phyloP scores from a whole-genome alignment of 2,113 vertebrate species.

The Hassar affinis region DNA sequence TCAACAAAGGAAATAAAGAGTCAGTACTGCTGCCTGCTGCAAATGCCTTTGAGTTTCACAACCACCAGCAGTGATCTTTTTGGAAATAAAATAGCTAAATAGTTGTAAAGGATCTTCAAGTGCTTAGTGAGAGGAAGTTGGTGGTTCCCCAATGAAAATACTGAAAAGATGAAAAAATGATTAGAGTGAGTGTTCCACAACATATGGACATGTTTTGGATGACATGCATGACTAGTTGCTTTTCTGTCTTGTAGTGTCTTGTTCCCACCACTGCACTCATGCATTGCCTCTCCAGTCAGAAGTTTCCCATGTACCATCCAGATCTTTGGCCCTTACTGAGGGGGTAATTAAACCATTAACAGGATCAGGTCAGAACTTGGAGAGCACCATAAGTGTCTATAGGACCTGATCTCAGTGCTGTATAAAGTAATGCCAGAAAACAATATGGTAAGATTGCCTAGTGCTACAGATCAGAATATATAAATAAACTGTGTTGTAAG shows the following conservation, averaged over 20 bases:
- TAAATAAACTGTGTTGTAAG: slow-evolving; percentile 16
- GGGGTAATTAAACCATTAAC: slow-evolving; percentile 8
- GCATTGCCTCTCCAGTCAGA: slow-evolving; percentile 23
- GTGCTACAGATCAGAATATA: neutral
- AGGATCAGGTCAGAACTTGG: neutral
- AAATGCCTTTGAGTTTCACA: slow-evolving; percentile 57
- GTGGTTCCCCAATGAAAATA: slow-evolving; percentile 64
- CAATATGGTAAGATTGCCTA: neutral
- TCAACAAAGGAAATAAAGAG: slow-evolving; percentile 24
- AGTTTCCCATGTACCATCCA: slow-evolving; percentile 36
- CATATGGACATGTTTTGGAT: slow-evolving; percentile 63
- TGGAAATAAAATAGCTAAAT: slow-evolving; percentile 47
- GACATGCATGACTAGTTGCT: slow-evolving; percentile 38
- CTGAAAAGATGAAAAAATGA: slow-evolving; percentile 58
- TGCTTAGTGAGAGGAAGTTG: slow-evolving; percentile 62
- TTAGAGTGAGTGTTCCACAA: slow-evolving; percentile 54
- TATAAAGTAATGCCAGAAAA: neutral
- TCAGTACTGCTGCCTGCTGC: slow-evolving; percentile 50
- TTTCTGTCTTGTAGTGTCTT: slow-evolving; percentile 34
- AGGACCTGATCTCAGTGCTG: neutral
- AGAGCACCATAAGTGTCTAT: neutral
- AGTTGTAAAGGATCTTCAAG: slow-evolving; percentile 53
- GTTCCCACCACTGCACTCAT: slow-evolving; percentile 38
- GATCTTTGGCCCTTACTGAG: neutral
- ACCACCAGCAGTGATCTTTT: slow-evolving; percentile 50